Percentiles rank a stretch among this genome's conserved stretches.
These are phyloP conservation scores for Myrmecobius fasciatus DNA, from an alignment of 2,113 vertebrate genomes.

Conservation along the genomic window DNA sequence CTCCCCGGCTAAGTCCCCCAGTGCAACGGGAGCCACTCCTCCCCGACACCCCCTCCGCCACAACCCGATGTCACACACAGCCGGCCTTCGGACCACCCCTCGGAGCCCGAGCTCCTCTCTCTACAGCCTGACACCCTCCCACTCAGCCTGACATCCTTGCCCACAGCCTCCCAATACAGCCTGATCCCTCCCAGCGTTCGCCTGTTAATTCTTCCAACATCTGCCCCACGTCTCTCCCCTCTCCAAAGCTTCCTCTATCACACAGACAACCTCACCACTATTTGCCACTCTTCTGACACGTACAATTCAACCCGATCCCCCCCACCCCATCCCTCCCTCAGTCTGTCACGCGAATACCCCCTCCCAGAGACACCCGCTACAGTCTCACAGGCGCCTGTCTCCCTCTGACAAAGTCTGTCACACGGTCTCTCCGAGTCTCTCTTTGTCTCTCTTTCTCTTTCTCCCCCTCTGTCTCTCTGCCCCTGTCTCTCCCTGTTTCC, in stretches of 20 bases:
- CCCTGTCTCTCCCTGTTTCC: neutral
- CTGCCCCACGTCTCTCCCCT: slow-evolving; percentile 13
- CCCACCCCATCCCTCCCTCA: slow-evolving; percentile 11
- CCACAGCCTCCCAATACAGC: neutral
- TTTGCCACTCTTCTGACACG: slow-evolving; percentile 4
- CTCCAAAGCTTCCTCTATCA: neutral
- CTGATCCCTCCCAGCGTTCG: slow-evolving; percentile 27
- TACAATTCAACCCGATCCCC: slow-evolving; percentile 56
- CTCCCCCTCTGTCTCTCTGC: neutral
- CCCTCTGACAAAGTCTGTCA: slow-evolving; percentile 4
- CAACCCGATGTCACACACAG: neutral
- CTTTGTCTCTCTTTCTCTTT: neutral
- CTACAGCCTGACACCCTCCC: neutral
- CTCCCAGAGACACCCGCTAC: slow-evolving; percentile 15
- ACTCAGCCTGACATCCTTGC: neutral
- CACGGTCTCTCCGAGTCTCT: neutral
- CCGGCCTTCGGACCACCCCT: too few relatives aligned
- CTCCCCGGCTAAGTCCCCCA: neutral
- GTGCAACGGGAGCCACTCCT: too few relatives aligned
- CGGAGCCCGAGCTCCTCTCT: too few relatives aligned
- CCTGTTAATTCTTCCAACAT: neutral
- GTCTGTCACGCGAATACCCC: slow-evolving; percentile 21
- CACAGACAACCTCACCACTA: neutral
- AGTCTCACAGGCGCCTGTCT: neutral
- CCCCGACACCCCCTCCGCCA: neutral